Evolutionary conservation across 2,113 vertebrate genomes (phyloP).

Genomic region (Dolichallabes microphthalmus): DNA sequence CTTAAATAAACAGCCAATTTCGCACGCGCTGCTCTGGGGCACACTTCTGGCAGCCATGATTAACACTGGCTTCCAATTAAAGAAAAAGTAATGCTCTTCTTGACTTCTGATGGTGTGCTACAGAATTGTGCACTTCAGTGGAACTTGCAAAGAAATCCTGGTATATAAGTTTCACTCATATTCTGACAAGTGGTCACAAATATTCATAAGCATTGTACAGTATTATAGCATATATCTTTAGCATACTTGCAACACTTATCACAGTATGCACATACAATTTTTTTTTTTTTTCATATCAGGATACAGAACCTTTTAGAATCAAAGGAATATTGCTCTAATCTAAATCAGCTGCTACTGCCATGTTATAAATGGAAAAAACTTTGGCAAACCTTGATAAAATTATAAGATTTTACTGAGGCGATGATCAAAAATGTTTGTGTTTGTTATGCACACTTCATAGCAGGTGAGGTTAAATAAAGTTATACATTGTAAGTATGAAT

Average conservation of each 20-base stretch:
- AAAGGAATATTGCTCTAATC: no score
- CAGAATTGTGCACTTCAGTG: background rate
- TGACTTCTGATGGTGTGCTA: background rate
- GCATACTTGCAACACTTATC: background rate
- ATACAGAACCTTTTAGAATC: background rate
- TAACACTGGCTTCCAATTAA: conserved; percentile 47
- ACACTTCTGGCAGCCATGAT: conserved; percentile 38
- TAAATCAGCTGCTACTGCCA: no score
- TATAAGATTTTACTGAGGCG: no score
- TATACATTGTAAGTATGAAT: no score
- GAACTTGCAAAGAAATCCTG: background rate
- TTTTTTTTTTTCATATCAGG: background rate
- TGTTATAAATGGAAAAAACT: no score
- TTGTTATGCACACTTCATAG: no score
- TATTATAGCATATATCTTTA: background rate
- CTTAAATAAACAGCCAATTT: conserved; percentile 47
- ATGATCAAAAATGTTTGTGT: no score
- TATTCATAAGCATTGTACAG: background rate
- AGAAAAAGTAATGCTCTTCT: background rate
- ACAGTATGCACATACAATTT: background rate
- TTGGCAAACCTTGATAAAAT: no score
- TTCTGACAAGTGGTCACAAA: background rate
- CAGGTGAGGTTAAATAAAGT: no score
- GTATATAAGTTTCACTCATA: background rate
- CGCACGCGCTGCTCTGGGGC: conserved; percentile 34